phyloP scores from a whole-genome alignment of 2,797 vertebrate genomes.

The Tauraco hartlaubi region DNA sequence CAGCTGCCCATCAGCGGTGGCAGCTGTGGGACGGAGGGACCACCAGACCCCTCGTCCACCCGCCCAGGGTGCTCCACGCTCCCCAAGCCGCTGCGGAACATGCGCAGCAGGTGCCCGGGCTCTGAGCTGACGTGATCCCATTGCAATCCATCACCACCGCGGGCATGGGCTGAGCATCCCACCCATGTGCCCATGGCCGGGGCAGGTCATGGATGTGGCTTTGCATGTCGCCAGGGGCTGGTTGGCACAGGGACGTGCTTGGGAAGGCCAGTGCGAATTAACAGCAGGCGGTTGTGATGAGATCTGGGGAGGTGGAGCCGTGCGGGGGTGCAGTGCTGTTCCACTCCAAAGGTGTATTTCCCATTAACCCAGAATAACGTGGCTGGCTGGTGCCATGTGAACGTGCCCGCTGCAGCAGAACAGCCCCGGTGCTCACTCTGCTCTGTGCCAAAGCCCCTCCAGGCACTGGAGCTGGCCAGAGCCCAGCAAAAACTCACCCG shows the following conservation, averaged over 20 bases:
- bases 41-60: not conserved
- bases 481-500: not conserved
- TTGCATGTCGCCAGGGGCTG: accelerated
- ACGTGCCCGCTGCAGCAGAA: not conserved
- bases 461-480: not conserved
- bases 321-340: not conserved
- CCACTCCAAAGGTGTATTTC: not conserved
- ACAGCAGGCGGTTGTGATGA: no score
- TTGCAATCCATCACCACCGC: no score
- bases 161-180: not conserved
- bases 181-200: accelerated
- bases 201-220: accelerated
- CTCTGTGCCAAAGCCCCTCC: not conserved
- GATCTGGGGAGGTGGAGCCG: not conserved
- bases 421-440: not conserved
- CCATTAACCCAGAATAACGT: accelerated
- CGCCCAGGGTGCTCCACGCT: no score
- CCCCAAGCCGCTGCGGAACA: no score
- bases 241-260: not conserved
- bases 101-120: not conserved
- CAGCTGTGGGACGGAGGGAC: not conserved
- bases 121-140: not conserved
- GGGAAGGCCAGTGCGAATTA: not conserved
- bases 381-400: accelerated
- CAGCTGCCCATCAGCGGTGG: no score